Percentiles rank a stretch among this genome's conserved stretches.
phyloP scores from a whole-genome alignment of 1,140 invertebrate species.

The Diachasma alloeum region DNA sequence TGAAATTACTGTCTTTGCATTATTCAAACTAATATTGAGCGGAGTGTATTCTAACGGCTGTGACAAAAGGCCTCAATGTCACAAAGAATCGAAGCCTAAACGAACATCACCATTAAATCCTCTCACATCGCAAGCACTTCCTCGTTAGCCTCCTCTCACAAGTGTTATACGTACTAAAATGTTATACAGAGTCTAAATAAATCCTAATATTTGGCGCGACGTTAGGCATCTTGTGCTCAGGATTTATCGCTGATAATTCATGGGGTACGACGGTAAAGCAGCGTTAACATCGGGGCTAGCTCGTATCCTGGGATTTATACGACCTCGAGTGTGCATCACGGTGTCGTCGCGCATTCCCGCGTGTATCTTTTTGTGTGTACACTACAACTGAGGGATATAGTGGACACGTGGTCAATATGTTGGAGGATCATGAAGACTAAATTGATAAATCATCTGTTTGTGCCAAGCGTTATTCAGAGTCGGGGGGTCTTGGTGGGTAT shows the following conservation, averaged over 20 bases:
- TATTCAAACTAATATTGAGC: too few relatives aligned
- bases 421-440: slow-evolving; percentile 9
- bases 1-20: too few relatives aligned
- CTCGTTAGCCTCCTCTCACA: background rate
- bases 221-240: background rate
- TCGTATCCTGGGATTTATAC: slow-evolving; percentile 13
- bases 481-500: background rate
- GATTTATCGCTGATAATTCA: slow-evolving; percentile 16
- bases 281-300: slow-evolving; percentile 10
- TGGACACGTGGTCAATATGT: slow-evolving; percentile 4
- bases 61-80: background rate
- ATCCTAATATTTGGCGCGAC: slow-evolving; percentile 11
- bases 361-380: background rate
- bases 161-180: background rate
- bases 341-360: background rate
- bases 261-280: slow-evolving; percentile 13
- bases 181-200: slow-evolving; percentile 12
- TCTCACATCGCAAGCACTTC: background rate
- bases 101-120: background rate
- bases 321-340: background rate
- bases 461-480: background rate
- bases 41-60: background rate
- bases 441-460: background rate
- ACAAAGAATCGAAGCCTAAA: background rate
- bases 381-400: background rate